Evolutionary conservation across 2,888 invertebrate genomes (phyloP), one percentile per base, ranked within the genome.

Genomic region (Drosophila lutescens): DNA sequence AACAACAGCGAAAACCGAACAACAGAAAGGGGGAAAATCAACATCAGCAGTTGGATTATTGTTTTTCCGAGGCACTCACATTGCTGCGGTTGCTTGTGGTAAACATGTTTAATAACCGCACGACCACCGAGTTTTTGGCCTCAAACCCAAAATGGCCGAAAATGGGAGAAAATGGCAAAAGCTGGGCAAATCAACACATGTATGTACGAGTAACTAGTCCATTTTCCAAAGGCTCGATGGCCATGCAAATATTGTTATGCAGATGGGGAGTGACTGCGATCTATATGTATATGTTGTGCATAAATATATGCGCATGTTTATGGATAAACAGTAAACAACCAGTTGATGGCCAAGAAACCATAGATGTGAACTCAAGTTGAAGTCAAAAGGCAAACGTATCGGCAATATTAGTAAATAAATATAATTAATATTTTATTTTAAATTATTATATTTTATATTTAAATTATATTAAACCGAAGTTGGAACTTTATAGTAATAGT

Each of bases 11-110:
- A 23, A 23, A 26, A n/a, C n/a, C n/a, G n/a, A n/a, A 6, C 26
- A 26, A 26, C 5, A 26, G 26, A 26, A 7, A 13, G 26, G 17
- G 15, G 26, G 26, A 62, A 63, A 63, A 63, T 63, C 62, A 63
- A 60, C 62, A 63, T 34, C 62, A 63, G 62, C 62, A 60, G 60
- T 63, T 49, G 62, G 62, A 60, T 63, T 63, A 60, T 63, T 63
- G 61, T 60, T 63, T 63, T 63, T 62, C 38, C n/a, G 30, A 54
- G 17, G 15, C 61, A 34, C 61, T 60, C 62, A 60, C 26, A 63
- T 49, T n/a, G 41, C 60, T 41, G 62, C 41, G 47, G 60, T 43
- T 62, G 61, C 62, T 60, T 41, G 41, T 43, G 62, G 61, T 49
- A 60, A 63, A 63, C 61, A 63, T 60, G 61, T 60, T 63, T 63